Evolutionary conservation across 2,797 vertebrate genomes (phyloP).

Genomic region (Pangasius larnaudii): DNA sequence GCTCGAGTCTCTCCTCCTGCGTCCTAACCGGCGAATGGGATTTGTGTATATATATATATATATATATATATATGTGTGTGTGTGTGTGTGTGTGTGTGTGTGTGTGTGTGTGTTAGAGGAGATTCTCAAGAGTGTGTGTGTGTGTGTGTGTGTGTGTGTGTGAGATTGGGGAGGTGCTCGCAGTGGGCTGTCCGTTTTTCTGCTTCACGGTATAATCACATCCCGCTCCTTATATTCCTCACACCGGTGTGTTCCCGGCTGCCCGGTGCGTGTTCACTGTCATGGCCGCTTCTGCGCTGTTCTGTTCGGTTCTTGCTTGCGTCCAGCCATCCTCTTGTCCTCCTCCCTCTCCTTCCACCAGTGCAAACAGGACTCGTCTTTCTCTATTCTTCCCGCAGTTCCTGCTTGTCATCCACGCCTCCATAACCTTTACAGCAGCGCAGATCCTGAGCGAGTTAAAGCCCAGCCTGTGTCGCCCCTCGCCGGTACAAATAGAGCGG

Average conservation of each 20-base stretch:
- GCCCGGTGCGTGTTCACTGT: conserved; percentile 47
- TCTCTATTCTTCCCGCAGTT: conserved; percentile 66
- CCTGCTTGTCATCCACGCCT: conserved; percentile 72
- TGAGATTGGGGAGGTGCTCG: conserved; percentile 48
- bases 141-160: conserved; percentile 44
- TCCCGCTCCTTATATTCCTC: conserved; percentile 63
- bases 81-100: conserved; percentile 1
- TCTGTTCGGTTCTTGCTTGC: conserved; percentile 46
- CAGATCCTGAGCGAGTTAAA: conserved; percentile 18
- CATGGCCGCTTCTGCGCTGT: conserved; percentile 70
- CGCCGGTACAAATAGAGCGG: conserved; percentile 48
- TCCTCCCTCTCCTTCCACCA: conserved; percentile 55
- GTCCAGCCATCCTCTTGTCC: conserved; percentile 36
- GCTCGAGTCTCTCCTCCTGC: conserved; percentile 55
- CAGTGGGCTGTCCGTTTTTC: conserved; percentile 57
- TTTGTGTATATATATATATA: conserved; percentile 34
- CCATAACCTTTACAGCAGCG: conserved; percentile 54
- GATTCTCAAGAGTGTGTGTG: conserved; percentile 22
- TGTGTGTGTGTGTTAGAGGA: conserved; percentile 39
- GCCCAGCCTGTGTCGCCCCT: conserved; percentile 67
- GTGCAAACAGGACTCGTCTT: conserved; percentile 63
- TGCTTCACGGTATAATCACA: conserved; percentile 65
- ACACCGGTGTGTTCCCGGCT: conserved; percentile 47
- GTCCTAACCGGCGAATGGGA: conserved; percentile 67
- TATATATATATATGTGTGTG: not conserved